A percentile compares a stretch with the other conserved stretches of the same genome.
phyloP scores from a whole-genome alignment of 1,140 invertebrate species.

The Thaumatotibia leucotreta region DNA sequence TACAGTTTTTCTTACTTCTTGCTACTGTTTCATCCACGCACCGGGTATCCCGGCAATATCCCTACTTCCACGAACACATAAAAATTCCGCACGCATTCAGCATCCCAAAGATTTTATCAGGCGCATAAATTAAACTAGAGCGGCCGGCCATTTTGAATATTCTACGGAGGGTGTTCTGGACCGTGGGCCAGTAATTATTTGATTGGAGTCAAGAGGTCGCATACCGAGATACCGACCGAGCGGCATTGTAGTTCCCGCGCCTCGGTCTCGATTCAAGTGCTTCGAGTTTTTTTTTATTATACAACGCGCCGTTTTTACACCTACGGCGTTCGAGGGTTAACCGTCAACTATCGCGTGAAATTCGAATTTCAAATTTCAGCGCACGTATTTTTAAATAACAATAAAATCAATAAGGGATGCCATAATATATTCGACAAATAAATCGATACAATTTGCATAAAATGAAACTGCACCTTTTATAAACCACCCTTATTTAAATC shows the following conservation, averaged over 20 bases:
- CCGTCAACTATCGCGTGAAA: slow-evolving; percentile 28
- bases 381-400: slow-evolving; percentile 20
- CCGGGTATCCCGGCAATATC: too few species aligned
- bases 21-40: neutral
- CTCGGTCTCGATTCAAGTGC: slow-evolving; percentile 35
- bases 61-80: slow-evolving; percentile 3
- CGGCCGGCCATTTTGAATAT: slow-evolving; percentile 70
- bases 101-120: slow-evolving; percentile 39
- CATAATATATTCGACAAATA: slow-evolving; percentile 11
- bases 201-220: slow-evolving; percentile 73
- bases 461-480: slow-evolving; percentile 9
- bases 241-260: slow-evolving; percentile 52
- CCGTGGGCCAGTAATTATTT: slow-evolving; percentile 72
- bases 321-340: slow-evolving; percentile 66
- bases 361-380: slow-evolving; percentile 27
- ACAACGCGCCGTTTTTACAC: slow-evolving; percentile 55
- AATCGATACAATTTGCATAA: slow-evolving; percentile 15
- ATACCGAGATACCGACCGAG: slow-evolving; percentile 57
- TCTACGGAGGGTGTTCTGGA: slow-evolving; percentile 53
- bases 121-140: slow-evolving; percentile 41
- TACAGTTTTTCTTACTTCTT: neutral
- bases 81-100: slow-evolving; percentile 3
- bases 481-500: slow-evolving; percentile 19
- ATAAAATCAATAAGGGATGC: slow-evolving; percentile 9
- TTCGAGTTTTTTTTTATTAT: slow-evolving; percentile 49